These are phyloP conservation scores for Drosophila sp. DNA, from an alignment of 1,140 invertebrate genomes.

Conservation along the genomic window DNA sequence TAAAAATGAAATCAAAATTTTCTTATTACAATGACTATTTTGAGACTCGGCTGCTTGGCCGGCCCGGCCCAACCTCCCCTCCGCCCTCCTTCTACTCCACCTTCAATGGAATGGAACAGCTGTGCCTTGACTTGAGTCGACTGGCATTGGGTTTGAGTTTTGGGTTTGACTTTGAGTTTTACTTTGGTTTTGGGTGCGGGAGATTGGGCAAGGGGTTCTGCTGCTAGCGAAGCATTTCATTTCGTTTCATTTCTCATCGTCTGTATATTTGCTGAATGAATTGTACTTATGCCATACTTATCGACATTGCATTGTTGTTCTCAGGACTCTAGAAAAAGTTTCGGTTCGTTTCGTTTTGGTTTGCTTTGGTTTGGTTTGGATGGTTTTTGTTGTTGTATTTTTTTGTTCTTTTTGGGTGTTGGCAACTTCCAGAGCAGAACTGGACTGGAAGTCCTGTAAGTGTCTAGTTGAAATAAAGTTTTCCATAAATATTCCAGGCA, in stretches of 20 bases:
- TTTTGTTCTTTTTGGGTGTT: slow-evolving; percentile 13
- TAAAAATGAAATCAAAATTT: slow-evolving; percentile 82
- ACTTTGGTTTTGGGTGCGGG: neutral
- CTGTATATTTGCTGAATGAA: slow-evolving; percentile 56
- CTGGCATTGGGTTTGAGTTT: slow-evolving; percentile 31
- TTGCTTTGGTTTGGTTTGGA: slow-evolving; percentile 1
- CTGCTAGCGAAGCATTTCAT: slow-evolving; percentile 32
- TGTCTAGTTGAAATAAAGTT: slow-evolving; percentile 31
- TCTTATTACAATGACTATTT: slow-evolving; percentile 82
- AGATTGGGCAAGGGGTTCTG: too few species aligned
- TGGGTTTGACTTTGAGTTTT: slow-evolving; percentile 22
- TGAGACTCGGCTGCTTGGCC: slow-evolving; percentile 30
- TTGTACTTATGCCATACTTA: slow-evolving; percentile 79
- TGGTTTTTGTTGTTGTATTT: neutral
- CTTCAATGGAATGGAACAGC: slow-evolving; percentile 33
- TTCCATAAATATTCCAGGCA: slow-evolving; percentile 43
- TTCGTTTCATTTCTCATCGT: slow-evolving; percentile 32
- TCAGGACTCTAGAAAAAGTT: slow-evolving; percentile 58
- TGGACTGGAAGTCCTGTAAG: slow-evolving; percentile 56
- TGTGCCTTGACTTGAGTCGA: slow-evolving; percentile 42
- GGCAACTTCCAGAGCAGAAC: slow-evolving; percentile 33
- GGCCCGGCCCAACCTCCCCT: neutral
- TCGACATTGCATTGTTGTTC: slow-evolving; percentile 71
- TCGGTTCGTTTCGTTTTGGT: slow-evolving; percentile 31
- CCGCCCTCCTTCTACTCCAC: neutral